Base-by-base conservation (phyloP, 2,797 vertebrate genomes). In the Tokudaia tokunoshimensis region DNA sequence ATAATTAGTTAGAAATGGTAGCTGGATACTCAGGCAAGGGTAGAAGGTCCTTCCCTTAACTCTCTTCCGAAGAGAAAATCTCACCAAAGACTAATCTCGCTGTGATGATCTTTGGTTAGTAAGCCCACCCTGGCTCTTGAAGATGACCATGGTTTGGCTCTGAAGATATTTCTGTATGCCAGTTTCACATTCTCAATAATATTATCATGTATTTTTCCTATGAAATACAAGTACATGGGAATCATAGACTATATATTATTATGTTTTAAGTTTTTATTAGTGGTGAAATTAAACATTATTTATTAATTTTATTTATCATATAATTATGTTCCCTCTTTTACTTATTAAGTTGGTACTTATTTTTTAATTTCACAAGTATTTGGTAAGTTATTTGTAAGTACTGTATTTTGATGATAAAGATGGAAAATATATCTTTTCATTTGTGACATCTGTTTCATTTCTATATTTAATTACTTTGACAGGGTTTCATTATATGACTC, bases 341-440 rank as follows among this genome's bases (percentile, higher is more conserved):
- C 31, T 80, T 41, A 41, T 61, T 59, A 59, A 79, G 34, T n/a
- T 59, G n/a, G 3, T 80, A 13, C 1, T 6, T 7, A 13, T 24
- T 57, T 88, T 93, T 72, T 57, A 72, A 13, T 70, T 89, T 74
- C 50, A 95, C 78, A 85, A 37, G 44, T 76, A 4, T 91, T 91
- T 50, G 41, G 41, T 91, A 52, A 52, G 13, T 47, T 57, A 82
- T 55, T 47, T 89, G 34, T 89, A 44, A 8, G 24, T 82, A 29
- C 37, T 91, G 80, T 44, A 82, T 91, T 89, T 52, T 79, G 72
- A 11, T 72, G 63, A 8, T 80, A 41, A 5, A 47, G 26, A 47
- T 59, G 20, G n/a, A 17, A 94, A 83, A 83, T 75, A 3, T 31
- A 47, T 41, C 70, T 92, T 94, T 89, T 72, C 75, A 61, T 12